A percentile compares a stretch with the other conserved stretches of the same genome.
These are phyloP conservation scores for Marronus borbonicus DNA, from an alignment of 2,888 invertebrate species.

Conservation along the genomic window DNA sequence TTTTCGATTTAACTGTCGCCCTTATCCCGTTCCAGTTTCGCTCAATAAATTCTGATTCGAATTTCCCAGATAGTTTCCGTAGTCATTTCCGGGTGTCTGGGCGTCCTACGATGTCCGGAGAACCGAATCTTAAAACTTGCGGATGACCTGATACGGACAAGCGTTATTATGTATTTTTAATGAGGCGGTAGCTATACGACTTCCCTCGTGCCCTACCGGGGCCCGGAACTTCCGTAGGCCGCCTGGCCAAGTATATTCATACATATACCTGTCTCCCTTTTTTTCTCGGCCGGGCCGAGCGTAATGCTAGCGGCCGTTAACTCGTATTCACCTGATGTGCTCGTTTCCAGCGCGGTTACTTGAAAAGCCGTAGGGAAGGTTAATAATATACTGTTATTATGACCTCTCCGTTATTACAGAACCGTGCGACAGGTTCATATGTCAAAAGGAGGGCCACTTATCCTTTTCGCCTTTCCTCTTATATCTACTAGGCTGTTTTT, in stretches of 20 bases:
- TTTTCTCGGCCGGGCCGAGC: neutral
- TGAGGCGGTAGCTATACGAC: slow-evolving; percentile 11
- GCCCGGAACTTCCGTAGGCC: slow-evolving; percentile 27
- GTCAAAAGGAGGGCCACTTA: slow-evolving; percentile 5
- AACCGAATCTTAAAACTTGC: slow-evolving; percentile 27
- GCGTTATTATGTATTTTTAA: slow-evolving; percentile 34
- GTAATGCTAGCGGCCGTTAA: neutral
- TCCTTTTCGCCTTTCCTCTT: neutral
- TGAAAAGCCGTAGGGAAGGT: slow-evolving; percentile 36
- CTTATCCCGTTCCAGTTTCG: neutral
- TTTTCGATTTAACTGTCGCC: neutral
- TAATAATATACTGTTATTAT: slow-evolving; percentile 41
- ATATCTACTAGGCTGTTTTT: neutral
- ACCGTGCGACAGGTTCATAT: slow-evolving; percentile 25
- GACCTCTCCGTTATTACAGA: slow-evolving; percentile 25
- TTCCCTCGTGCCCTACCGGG: neutral
- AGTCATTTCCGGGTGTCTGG: slow-evolving; percentile 21
- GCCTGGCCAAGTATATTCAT: neutral
- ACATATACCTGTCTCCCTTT: neutral
- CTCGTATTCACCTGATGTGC: slow-evolving; percentile 24
- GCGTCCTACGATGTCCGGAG: neutral
- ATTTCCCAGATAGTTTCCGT: slow-evolving; percentile 9
- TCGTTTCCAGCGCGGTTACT: slow-evolving; percentile 19
- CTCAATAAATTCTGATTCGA: slow-evolving; percentile 19
- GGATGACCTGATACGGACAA: slow-evolving; percentile 20